Base-by-base conservation (phyloP, 2,797 vertebrate genomes). In the Anguilla marmorata region DNA sequence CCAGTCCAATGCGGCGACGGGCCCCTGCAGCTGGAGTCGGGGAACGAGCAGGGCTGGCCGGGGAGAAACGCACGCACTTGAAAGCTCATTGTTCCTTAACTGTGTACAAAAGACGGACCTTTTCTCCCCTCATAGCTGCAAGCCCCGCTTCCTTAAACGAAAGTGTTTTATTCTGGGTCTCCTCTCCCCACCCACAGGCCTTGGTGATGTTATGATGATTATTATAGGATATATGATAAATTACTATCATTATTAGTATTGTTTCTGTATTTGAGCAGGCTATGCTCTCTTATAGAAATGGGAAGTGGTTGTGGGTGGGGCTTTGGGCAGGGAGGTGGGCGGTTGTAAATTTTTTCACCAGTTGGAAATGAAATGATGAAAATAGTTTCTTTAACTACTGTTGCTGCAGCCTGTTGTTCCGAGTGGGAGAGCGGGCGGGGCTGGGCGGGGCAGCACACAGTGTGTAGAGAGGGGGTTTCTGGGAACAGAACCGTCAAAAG, bases 1-100 rank as follows among this genome's bases (percentile, higher is more conserved):
- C 94, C 94, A 93, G 95, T 96, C 93, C 95, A 93, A 95, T 93
- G 93, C 94, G 91, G 92, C 87, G 93, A 95, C 90, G 8, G 91
- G 93, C 93, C 92, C 93, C 45, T 33, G 93, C 95, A 95, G 94
- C 95, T 95, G 94, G 91, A 85, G 86, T 12, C 89, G 41, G 60
- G 86, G 48, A 90, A 86, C 50, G 90, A 91, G 91, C 85, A 91
- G 91, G 87, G 84, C 88, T 89, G 92, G 86, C 91, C 58, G 86
- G 87, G 11, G 33, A 27, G 86, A 80, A 69, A 72, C 92, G 91
- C 93, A 92, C 92, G 94, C 93, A 94, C 93, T 87, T 89, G 87
- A 90, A 91, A 92, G 90, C 92, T 91, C 92, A 91, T 91, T 79
- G 88, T 94, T 94, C 91, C 90, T 91, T 89, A 88, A 91, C 89